Base-by-base conservation (phyloP, 2,888 invertebrate genomes). In the Sphinx pinastri region DNA sequence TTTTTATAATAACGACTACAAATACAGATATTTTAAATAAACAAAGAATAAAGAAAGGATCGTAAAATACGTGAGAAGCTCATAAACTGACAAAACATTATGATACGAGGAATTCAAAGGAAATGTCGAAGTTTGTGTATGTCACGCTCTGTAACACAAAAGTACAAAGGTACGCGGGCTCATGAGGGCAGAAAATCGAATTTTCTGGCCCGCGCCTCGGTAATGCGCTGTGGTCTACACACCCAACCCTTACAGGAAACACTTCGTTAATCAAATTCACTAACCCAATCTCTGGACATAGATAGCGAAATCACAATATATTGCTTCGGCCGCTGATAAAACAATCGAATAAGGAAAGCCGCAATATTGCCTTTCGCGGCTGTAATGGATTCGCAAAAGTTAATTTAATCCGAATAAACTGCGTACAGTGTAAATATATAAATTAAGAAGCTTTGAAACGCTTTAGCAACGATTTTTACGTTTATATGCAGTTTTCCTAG, bases 171-270 rank as follows among this genome's bases (percentile, higher is more conserved):
- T 78, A 81, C 80, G 81, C 78, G 81, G 75, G 74, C 73, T 84
- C 88, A 88, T 82, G 86, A 80, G 81, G 85, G 87, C 88, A 88
- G 92, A 90, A 92, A 93, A 93, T 93, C 91, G 88, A 89, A 93
- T 93, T 93, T 92, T 93, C 89, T 89, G 86, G 85, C 84, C 87
- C 83, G 81, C 89, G 89, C 88, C 85, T 89, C 82, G 81, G 79
- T 88, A 89, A 90, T 85, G 85, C 81, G 84, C 72, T 80, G 83
- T 81, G 85, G 87, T 82, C 87, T 84, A 84, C 82, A 83, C 78
- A 80, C 80, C 86, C 86, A 91, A 91, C 92, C 92, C 92, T 92
- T 91, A 81, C 81, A 75, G 85, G 84, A 84, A 88, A 86, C 85
- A 84, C 85, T 86, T 82, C 84, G 86, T 89, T 92, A 91, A 92